Evolutionary conservation across 2,797 vertebrate species (phyloP).

Genomic region (Sebastes vulpes): DNA sequence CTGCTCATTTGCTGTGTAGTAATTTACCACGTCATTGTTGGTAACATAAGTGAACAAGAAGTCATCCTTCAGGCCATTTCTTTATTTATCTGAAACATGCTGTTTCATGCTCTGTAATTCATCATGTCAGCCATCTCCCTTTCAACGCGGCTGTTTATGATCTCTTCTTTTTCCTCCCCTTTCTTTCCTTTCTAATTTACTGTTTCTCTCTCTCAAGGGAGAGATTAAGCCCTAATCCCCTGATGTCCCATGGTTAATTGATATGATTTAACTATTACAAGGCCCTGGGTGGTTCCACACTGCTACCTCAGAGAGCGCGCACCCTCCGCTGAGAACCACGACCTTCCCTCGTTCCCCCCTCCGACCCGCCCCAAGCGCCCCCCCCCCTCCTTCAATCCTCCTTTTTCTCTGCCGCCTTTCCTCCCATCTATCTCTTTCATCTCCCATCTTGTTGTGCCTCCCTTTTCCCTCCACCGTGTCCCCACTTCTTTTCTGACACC

Average conservation of each 20-base stretch:
- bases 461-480: conserved; percentile 13
- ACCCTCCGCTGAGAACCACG: conserved; percentile 46
- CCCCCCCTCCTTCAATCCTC: conserved; percentile 11
- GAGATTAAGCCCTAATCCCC: conserved; percentile 89
- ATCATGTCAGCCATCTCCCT: conserved; percentile 26
- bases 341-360: conserved; percentile 33
- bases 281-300: conserved; percentile 77
- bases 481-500: conserved; percentile 26
- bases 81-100: conserved; percentile 49
- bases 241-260: conserved; percentile 86
- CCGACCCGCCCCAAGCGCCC: neutral
- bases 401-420: conserved; percentile 6
- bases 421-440: conserved; percentile 54
- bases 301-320: conserved; percentile 67
- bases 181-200: conserved; percentile 67
- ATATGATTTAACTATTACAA: conserved; percentile 87
- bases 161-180: conserved; percentile 35
- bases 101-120: conserved; percentile 50
- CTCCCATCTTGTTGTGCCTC: conserved; percentile 21
- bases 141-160: conserved; percentile 35
- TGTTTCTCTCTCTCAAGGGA: conserved; percentile 81
- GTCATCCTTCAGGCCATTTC: conserved; percentile 31
- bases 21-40: conserved; percentile 28
- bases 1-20: conserved; percentile 29
- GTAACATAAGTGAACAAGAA: conserved; percentile 21